Percentiles rank a stretch among this genome's conserved stretches.
These are phyloP conservation scores for Chrysomallon squamiferum DNA, from an alignment of 1,140 invertebrate species.

Conservation along the genomic window DNA sequence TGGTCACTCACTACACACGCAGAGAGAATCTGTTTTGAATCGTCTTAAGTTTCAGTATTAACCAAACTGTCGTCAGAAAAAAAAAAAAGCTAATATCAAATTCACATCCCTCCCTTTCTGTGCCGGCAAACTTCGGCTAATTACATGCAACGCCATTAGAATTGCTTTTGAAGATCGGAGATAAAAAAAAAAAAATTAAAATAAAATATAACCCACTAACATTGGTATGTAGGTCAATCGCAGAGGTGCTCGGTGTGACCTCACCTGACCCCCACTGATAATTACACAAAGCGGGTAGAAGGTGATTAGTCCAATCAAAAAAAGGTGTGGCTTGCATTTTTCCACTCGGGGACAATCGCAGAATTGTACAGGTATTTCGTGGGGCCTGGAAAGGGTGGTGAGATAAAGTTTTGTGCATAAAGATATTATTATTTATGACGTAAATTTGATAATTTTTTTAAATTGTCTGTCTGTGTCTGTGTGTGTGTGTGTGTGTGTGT, in stretches of 20 bases:
- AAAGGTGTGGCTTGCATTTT: slow-evolving; percentile 4
- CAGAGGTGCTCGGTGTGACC: slow-evolving; percentile 2
- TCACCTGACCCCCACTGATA: slow-evolving; percentile 4
- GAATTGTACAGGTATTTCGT: slow-evolving; percentile 1
- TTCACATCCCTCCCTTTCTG: not conserved
- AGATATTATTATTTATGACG: too few species aligned
- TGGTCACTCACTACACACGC: too few species aligned
- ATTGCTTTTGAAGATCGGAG: not conserved
- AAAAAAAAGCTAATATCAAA: slow-evolving; percentile 11
- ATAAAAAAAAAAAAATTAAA: not conserved
- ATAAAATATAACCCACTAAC: too few species aligned
- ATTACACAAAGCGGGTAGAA: slow-evolving; percentile 12
- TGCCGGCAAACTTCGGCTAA: slow-evolving; percentile 2
- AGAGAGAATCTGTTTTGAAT: slow-evolving; percentile 7
- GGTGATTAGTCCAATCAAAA: slow-evolving; percentile 17
- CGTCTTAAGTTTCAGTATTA: slow-evolving; percentile 17
- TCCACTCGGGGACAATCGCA: not conserved
- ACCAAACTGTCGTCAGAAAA: not conserved
- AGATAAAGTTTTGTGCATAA: too few species aligned
- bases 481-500: too few species aligned
- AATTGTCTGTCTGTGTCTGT: too few species aligned
- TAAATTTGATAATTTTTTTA: too few species aligned
- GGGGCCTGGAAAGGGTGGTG: too few species aligned
- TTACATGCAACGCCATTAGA: slow-evolving; percentile 1
- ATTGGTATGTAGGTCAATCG: slow-evolving; percentile 9